Evolutionary conservation across 2,888 invertebrate species (phyloP).

Genomic region (Heliconius hortense): DNA sequence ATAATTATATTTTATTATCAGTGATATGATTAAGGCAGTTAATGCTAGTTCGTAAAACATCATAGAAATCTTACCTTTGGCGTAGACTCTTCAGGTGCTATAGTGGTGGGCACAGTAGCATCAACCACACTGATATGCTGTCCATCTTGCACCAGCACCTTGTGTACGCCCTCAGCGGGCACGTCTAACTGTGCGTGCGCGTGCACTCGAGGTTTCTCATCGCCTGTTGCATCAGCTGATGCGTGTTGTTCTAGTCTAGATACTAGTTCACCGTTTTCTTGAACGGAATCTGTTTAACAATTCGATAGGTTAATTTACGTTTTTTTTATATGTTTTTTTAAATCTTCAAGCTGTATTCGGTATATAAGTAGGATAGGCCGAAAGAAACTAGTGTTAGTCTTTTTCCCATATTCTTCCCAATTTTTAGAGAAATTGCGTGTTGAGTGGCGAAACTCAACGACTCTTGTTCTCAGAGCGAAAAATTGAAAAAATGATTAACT

Average conservation of each 20-base stretch:
- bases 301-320: not conserved
- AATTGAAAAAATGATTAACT: too few species aligned
- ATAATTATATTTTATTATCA: not conserved
- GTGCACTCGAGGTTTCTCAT: slow-evolving; percentile 70
- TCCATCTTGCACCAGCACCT: slow-evolving; percentile 73
- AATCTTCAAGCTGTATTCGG: not conserved
- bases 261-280: slow-evolving; percentile 67
- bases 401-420: too few species aligned
- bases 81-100: slow-evolving; percentile 64
- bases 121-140: slow-evolving; percentile 63
- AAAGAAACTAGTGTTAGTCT: too few species aligned
- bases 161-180: slow-evolving; percentile 81
- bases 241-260: slow-evolving; percentile 71
- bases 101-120: slow-evolving; percentile 53
- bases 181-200: slow-evolving; percentile 81
- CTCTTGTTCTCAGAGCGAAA: too few species aligned
- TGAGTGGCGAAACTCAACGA: too few species aligned
- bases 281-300: slow-evolving; percentile 59
- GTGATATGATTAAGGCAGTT: not conserved
- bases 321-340: too few species aligned
- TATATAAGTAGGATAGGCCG: too few species aligned
- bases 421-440: too few species aligned
- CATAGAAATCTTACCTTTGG: slow-evolving; percentile 59
- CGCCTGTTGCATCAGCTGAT: slow-evolving; percentile 62
- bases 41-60: not conserved